A percentile compares a stretch with the other conserved stretches of the same genome.
phyloP scores from a whole-genome alignment of 2,797 vertebrate species.

The Spheniscus humboldti region DNA sequence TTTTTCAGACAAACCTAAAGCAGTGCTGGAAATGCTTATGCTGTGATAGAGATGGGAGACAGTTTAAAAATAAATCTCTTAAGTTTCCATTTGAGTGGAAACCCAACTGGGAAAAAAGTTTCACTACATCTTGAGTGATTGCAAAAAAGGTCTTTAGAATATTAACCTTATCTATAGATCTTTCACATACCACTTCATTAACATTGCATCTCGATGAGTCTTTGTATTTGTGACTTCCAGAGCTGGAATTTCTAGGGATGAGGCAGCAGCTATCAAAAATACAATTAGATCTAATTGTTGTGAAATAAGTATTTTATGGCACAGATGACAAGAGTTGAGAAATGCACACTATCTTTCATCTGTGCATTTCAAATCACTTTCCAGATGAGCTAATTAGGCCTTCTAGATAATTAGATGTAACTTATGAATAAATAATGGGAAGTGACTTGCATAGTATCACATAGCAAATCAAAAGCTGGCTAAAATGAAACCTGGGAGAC shows the following conservation, averaged over 20 bases:
- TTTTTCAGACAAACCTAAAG: background rate
- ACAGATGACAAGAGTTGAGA: conserved; percentile 21
- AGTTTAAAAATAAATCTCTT: background rate
- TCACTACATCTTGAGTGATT: background rate
- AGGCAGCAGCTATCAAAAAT: conserved; percentile 25
- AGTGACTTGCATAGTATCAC: background rate
- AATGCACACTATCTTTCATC: conserved; percentile 4
- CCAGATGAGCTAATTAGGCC: conserved; percentile 31
- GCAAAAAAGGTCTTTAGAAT: background rate
- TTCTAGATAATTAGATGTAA: conserved; percentile 22
- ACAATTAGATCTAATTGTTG: conserved; percentile 44
- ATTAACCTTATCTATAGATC: background rate
- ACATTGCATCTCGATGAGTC: background rate
- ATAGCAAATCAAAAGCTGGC: background rate
- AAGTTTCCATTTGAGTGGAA: background rate
- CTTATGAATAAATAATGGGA: conserved; percentile 37
- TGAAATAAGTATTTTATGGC: conserved; percentile 37
- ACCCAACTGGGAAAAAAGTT: background rate
- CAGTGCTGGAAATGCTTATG: background rate
- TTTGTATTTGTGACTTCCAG: conserved; percentile 7
- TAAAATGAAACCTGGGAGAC: background rate
- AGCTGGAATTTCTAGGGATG: conserved; percentile 41
- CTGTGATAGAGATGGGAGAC: background rate
- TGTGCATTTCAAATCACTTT: conserved; percentile 37
- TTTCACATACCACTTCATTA: conserved; percentile 20